Percentiles rank a stretch among this genome's conserved stretches.
Evolutionary conservation across 1,140 invertebrate genomes (phyloP).

Genomic region (Adoxophyes honmai): DNA sequence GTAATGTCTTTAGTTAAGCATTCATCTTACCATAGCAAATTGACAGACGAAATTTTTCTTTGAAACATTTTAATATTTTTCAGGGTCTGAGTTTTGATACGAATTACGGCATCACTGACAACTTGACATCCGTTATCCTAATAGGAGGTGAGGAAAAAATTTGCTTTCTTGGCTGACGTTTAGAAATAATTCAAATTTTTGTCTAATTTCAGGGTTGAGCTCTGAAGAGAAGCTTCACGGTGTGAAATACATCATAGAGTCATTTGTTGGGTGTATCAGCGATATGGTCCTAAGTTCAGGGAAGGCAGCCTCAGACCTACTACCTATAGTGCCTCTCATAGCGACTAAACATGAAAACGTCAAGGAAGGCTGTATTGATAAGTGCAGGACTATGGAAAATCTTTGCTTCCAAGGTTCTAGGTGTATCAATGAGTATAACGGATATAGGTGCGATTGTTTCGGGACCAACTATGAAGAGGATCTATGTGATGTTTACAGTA

Average conservation of each 20-base stretch:
- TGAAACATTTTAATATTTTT: slow-evolving; percentile 19
- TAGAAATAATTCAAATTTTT: no score
- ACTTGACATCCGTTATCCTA: slow-evolving; percentile 90
- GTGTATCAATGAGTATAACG: slow-evolving; percentile 93
- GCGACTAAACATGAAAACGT: slow-evolving; percentile 92
- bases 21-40: no score
- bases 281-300: slow-evolving; percentile 90
- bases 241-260: slow-evolving; percentile 94
- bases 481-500: slow-evolving; percentile 93
- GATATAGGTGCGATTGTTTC: slow-evolving; percentile 93
- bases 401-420: slow-evolving; percentile 89
- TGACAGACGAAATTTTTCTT: background rate
- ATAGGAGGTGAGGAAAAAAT: slow-evolving; percentile 85
- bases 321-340: slow-evolving; percentile 88
- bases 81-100: slow-evolving; percentile 86
- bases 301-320: slow-evolving; percentile 87
- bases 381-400: slow-evolving; percentile 88
- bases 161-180: background rate
- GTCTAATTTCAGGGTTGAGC: slow-evolving; percentile 87
- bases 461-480: slow-evolving; percentile 93
- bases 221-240: slow-evolving; percentile 90
- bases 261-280: slow-evolving; percentile 93
- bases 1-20: slow-evolving; percentile 25
- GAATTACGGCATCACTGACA: slow-evolving; percentile 89
- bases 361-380: slow-evolving; percentile 89